Base-by-base conservation (phyloP, 1,140 invertebrate genomes). In the Metaphire vulgaris region DNA sequence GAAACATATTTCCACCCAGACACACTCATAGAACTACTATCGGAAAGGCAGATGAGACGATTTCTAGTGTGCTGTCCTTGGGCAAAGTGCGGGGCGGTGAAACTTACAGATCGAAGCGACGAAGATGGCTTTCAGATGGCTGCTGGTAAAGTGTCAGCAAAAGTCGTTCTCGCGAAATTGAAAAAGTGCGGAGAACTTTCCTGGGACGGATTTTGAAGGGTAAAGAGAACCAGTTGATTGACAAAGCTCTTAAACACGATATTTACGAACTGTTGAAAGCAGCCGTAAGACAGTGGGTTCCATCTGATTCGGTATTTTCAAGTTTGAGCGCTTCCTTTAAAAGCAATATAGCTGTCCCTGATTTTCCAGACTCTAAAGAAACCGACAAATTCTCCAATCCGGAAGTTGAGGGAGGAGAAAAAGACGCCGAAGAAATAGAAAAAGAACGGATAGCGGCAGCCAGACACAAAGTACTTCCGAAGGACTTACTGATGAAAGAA, bases 381-480 rank as follows among this genome's bases (percentile, higher is more conserved):
- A n/a, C n/a, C n/a, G n/a, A n/a, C n/a, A n/a, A n/a, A n/a, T n/a
- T n/a, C n/a, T n/a, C n/a, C 14, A 28, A 31, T 12, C 26, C n/a
- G 6, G n/a, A 26, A 69, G 67, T 26, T 69, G 67, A 69, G 26
- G 31, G 2, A 26, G 31, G 14, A 30, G 70, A 30, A 33, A 33
- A 72, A 72, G 70, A 72, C 26, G 31, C 31, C 26, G 70, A 72
- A 33, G 32, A 72, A n/a, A 72, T 72, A 12, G 14, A 72, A 72
- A 72, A 72, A n/a, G 70, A 72, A 72, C 14, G 70, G 12, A 29
- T 72, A 12, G 32, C 32, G 29, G 67, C 67, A 2, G 2, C 26
- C 14, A 26, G 67, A 12, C n/a, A 69, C 26, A 2, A 69, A 2
- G n/a, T 69, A 6, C 6, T 12, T 6, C 2, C 6, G 26, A 69